Percentiles rank a stretch among this genome's conserved stretches.
Conservation (phyloP, 2,113 vertebrate species). For the Actenoides hombroni region DNA sequence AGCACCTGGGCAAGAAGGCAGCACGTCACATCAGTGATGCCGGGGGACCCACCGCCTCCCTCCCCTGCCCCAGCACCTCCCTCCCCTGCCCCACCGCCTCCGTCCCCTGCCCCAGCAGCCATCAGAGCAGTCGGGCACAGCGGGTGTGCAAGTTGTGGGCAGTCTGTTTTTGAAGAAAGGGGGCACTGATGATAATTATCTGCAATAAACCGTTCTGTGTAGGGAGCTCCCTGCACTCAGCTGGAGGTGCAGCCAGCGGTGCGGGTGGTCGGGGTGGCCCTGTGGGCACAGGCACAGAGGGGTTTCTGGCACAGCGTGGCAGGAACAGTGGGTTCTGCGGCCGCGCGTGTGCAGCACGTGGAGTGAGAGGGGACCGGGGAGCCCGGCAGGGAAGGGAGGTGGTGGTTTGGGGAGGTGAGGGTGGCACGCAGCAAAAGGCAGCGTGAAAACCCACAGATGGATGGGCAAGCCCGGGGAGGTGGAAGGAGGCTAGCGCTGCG, state of each 20-base stretch:
- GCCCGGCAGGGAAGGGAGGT: not conserved
- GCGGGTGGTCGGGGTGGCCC: not conserved
- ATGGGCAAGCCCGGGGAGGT: not conserved
- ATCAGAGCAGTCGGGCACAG: not conserved
- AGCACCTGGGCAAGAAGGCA: constrained; percentile 73
- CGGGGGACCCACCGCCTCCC: rapidly evolving
- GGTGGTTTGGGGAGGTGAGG: not conserved
- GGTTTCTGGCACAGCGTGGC: rapidly evolving
- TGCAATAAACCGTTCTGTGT: not conserved
- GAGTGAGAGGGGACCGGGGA: not conserved
- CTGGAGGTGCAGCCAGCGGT: not conserved
- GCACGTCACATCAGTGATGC: not conserved
- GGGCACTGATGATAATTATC: not conserved
- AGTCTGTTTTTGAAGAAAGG: not conserved
- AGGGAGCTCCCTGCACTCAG: not conserved
- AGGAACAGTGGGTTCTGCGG: rapidly evolving
- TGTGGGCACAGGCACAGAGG: not conserved
- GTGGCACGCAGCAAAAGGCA: not conserved
- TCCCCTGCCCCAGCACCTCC: not conserved
- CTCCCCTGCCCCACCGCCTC: too few species aligned
- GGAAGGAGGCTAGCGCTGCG: not conserved
- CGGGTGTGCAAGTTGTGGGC: rapidly evolving
- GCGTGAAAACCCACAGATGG: rapidly evolving
- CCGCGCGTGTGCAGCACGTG: rapidly evolving
- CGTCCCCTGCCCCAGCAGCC: not conserved